Base-by-base conservation (phyloP, 1,140 invertebrate genomes). In the Vanessa tameamea region DNA sequence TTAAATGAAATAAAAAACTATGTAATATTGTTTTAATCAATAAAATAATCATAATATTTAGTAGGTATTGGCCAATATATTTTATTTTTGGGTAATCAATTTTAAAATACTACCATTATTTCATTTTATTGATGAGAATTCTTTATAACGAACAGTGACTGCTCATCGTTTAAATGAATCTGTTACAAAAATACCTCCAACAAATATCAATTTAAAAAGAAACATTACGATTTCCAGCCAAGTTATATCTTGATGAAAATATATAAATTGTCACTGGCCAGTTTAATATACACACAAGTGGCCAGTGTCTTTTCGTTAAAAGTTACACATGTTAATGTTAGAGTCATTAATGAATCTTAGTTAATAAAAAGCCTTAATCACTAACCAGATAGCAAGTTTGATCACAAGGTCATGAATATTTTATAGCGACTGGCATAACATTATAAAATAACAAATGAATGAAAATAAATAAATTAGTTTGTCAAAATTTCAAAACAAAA, bases 381-480 rank as follows among this genome's bases (percentile, higher is more conserved):
- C 76, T 76, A 76, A 78, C 63, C 69, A 77, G 65, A 16, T 68
- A 55, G 47, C 64, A 68, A 55, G 73, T 64, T 47, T 5, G 11
- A 48, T 64, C 26, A 61, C 57, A 61, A 61, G 14, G 4, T 37
- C 26, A 61, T 37, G 8, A 31, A 37, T 14, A 37, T 31, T 15
- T 59, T 37, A 80, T 71, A 61, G 66, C 79, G 84, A 87, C 85
- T 88, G 87, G 85, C 87, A 81, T 72, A 85, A 82, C 87, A 81
- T 73, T 64, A 59, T 66, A 74, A 79, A 79, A 81, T 82, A 88
- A 87, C 87, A 89, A 89, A 77, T 85, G 85, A 87, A 85, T 65
- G 71, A 72, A 69, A 67, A 65, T 50, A 59, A 67, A 79, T 57
- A 80, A 68, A 65, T 13, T 20, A 31, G n/a, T 51, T 57, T 73